A percentile compares a stretch with the other conserved stretches of the same genome.
These are phyloP conservation scores for Zelleria hepariella DNA, from an alignment of 2,888 invertebrate species.

Conservation along the genomic window DNA sequence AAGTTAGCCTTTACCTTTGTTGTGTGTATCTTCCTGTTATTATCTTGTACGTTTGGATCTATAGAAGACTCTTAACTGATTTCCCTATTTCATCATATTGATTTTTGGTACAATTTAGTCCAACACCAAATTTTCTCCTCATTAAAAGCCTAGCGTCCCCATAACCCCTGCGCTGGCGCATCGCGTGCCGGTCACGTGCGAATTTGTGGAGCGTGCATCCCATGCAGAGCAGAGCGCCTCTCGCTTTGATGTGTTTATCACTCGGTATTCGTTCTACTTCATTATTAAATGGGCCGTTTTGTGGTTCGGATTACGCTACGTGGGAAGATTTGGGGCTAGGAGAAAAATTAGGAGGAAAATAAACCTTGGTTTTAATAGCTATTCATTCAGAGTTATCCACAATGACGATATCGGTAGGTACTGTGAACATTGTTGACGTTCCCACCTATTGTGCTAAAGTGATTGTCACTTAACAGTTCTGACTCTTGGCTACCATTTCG, in stretches of 20 bases:
- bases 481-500: background rate
- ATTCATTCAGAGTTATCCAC: too few relatives aligned
- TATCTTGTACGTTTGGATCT: too few relatives aligned
- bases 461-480: background rate
- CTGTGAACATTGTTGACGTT: background rate
- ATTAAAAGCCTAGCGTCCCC: background rate
- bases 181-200: slow-evolving; percentile 30
- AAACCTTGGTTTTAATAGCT: too few relatives aligned
- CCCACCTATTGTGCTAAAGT: background rate
- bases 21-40: too few relatives aligned
- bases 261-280: slow-evolving; percentile 5
- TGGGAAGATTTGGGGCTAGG: background rate
- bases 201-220: slow-evolving; percentile 32
- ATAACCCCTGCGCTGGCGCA: background rate
- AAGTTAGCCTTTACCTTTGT: too few relatives aligned
- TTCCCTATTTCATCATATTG: too few relatives aligned
- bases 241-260: slow-evolving; percentile 42
- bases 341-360: background rate
- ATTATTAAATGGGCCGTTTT: slow-evolving; percentile 1
- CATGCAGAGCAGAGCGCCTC: slow-evolving; percentile 20
- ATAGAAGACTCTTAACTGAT: too few relatives aligned
- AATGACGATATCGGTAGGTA: too few relatives aligned
- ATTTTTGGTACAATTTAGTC: background rate
- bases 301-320: background rate
- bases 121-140: background rate